These are phyloP conservation scores for Oncorhynchus kisutch DNA, from an alignment of 2,113 vertebrate species.

Conservation along the genomic window DNA sequence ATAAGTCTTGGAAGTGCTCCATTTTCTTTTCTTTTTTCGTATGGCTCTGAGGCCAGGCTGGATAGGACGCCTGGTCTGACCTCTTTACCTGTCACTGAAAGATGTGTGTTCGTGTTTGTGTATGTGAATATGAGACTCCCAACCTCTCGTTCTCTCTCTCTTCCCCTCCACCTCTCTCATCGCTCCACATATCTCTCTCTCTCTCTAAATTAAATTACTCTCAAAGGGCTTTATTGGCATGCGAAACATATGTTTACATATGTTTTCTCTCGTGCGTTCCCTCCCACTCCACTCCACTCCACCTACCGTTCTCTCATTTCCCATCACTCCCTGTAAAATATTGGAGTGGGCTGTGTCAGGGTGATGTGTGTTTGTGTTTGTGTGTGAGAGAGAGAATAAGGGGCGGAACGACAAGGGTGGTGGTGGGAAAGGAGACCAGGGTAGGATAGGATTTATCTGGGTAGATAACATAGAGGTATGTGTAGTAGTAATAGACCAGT, in stretches of 20 bases:
- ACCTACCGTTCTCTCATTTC: not conserved
- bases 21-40: too few relatives aligned
- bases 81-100: not conserved
- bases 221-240: too few relatives aligned
- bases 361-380: not conserved
- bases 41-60: not conserved
- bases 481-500: constrained; percentile 8
- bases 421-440: constrained; percentile 43
- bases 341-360: constrained; percentile 53
- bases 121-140: constrained; percentile 8
- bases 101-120: constrained; percentile 13
- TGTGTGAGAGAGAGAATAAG: constrained; percentile 13
- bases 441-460: constrained; percentile 41
- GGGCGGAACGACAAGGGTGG: not conserved
- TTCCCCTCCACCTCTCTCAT: constrained; percentile 21
- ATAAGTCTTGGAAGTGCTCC: too few relatives aligned
- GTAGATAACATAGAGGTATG: constrained; percentile 17
- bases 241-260: too few relatives aligned
- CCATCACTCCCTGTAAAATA: constrained; percentile 62
- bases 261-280: not conserved
- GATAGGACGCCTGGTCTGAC: not conserved
- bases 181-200: not conserved
- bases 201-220: too few relatives aligned
- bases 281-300: not conserved
- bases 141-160: constrained; percentile 22